Conservation (phyloP, 2,888 invertebrate species). For the Drosophila birchii region DNA sequence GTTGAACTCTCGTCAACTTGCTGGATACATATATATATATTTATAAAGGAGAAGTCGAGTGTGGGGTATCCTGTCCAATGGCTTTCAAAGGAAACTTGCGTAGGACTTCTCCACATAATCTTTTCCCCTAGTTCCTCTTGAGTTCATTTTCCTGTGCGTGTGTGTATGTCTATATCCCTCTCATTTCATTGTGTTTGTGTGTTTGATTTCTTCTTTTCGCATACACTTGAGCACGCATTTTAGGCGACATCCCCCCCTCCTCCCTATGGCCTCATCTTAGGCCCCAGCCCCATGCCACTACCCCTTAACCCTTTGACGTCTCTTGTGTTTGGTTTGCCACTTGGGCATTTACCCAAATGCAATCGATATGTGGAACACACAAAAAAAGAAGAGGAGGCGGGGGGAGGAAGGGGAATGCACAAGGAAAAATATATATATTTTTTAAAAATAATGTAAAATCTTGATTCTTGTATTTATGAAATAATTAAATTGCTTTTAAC, state of each 20-base stretch:
- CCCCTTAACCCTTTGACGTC: constrained; percentile 21
- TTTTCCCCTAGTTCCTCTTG: constrained; percentile 49
- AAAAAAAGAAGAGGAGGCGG: constrained; percentile 26
- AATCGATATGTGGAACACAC: constrained; percentile 77
- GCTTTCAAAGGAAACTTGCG: constrained; percentile 41
- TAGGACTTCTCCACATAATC: constrained; percentile 25
- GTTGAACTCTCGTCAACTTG: constrained; percentile 51
- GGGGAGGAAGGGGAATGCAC: background rate
- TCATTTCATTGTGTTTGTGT: constrained; percentile 11
- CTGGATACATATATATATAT: constrained; percentile 15
- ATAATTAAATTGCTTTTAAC: too few species aligned
- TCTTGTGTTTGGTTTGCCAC: constrained; percentile 61
- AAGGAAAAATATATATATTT: background rate
- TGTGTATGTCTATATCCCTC: constrained; percentile 2
- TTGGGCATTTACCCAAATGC: constrained; percentile 71
- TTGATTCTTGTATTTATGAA: background rate
- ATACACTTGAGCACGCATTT: constrained; percentile 84
- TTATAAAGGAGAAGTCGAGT: constrained; percentile 5
- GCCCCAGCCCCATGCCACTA: background rate
- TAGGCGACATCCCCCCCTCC: constrained; percentile 65
- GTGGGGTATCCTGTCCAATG: constrained; percentile 12
- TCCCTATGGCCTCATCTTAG: background rate
- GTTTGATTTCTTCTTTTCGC: constrained; percentile 48
- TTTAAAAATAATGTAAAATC: background rate
- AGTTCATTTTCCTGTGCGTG: constrained; percentile 58